Conservation (phyloP, 2,888 invertebrate genomes). For the Erynnis tages region DNA sequence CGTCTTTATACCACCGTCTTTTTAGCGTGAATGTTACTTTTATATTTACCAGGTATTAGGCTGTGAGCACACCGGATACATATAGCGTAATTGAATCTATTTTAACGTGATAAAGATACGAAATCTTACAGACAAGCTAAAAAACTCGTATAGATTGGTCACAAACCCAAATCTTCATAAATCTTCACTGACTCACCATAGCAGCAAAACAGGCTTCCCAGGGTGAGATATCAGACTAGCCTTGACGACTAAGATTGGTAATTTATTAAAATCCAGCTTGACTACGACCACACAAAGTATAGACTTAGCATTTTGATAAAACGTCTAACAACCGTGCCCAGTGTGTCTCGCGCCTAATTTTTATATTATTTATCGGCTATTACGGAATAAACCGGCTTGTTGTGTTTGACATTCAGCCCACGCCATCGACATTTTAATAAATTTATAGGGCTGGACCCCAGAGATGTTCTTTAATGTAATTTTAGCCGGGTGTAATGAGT, state of each 20-base stretch:
- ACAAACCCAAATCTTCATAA: too few species aligned
- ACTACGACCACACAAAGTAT: too few species aligned
- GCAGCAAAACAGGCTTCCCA: too few species aligned
- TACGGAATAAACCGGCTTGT: slow-evolving; percentile 54
- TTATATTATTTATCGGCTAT: slow-evolving; percentile 59
- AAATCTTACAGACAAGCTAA: too few species aligned
- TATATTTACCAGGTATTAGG: slow-evolving; percentile 8
- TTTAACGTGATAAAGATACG: too few species aligned
- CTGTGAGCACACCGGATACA: not conserved
- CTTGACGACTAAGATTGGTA: too few species aligned
- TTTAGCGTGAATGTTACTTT: slow-evolving; percentile 42
- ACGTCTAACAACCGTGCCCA: not conserved
- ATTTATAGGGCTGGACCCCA: slow-evolving; percentile 42
- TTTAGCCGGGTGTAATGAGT: slow-evolving; percentile 29
- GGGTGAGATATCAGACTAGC: too few species aligned
- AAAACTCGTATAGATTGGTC: too few species aligned
- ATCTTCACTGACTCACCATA: too few species aligned
- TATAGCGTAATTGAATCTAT: too few species aligned
- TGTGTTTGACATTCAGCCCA: slow-evolving; percentile 55
- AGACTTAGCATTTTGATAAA: too few species aligned
- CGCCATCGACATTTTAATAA: slow-evolving; percentile 49
- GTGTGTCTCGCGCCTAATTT: slow-evolving; percentile 37
- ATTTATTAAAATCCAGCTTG: too few species aligned
- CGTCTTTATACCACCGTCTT: slow-evolving; percentile 50
- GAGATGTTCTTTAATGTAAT: slow-evolving; percentile 33